phyloP scores from a whole-genome alignment of 2,888 invertebrate genomes.

The Aphrophora alni region DNA sequence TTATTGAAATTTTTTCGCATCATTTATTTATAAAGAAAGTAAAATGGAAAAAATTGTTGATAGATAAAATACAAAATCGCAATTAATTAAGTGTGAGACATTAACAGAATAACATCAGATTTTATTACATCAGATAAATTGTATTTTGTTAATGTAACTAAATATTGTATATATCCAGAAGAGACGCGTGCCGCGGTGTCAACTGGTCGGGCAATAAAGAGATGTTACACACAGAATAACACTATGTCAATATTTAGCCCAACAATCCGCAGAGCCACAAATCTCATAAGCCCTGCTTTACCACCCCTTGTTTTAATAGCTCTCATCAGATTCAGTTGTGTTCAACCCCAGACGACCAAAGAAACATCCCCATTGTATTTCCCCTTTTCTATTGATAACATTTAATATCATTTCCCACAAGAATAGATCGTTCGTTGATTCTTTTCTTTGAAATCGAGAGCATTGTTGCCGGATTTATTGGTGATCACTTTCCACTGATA shows the following conservation, averaged over 20 bases:
- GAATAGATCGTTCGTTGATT: neutral
- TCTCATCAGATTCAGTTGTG: neutral
- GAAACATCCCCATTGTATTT: neutral
- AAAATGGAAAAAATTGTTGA: too few species aligned
- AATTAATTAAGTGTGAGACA: too few species aligned
- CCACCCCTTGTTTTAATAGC: constrained; percentile 2
- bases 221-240: neutral
- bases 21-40: too few species aligned
- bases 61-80: too few species aligned
- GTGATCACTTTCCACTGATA: neutral
- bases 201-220: neutral
- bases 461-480: neutral
- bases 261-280: neutral
- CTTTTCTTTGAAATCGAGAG: neutral
- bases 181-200: neutral
- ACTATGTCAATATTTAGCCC: neutral
- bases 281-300: neutral
- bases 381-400: constrained; percentile 6
- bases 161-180: too few species aligned
- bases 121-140: too few species aligned
- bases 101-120: too few species aligned
- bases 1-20: too few species aligned
- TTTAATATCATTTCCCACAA: neutral
- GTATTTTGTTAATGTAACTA: too few species aligned
- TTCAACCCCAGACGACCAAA: neutral